Base-by-base conservation (phyloP, 2,888 invertebrate genomes). In the Caenorhabditis sinica region DNA sequence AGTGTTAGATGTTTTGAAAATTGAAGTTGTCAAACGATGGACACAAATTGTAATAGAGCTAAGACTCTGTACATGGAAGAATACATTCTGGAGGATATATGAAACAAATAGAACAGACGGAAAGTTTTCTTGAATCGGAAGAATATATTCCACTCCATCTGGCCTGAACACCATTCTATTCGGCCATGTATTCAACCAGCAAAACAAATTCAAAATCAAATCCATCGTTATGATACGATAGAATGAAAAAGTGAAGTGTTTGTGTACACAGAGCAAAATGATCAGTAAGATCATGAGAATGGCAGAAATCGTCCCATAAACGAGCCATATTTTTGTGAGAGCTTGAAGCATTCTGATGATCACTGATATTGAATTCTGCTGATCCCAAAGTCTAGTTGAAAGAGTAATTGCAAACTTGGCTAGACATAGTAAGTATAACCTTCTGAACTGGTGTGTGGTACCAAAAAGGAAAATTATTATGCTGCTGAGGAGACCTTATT, bases 181-280 rank as follows among this genome's bases (percentile, higher is more conserved):
- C 15, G 68, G 68, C 68, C 68, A 68, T 15, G 68, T 68, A 23
- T 51, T 68, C 17, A 68, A 17, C 68, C 68, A 68, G 51, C 68
- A 68, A 20, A 51, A 23, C 2, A 68, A 6, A 36, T 68, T 68
- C 1, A 68, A 30, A 51, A 68, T 13, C 15, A 68, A 13, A 51
- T 68, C 68, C 68, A 68, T 68, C 23, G 51, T 68, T 8, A 68
- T 51, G 4, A 68, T 36, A n/a, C 68, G 51, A 13, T 68, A 68
- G 36, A 68, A 68, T 9, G 68, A 68, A 36, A 53, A 68, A 33
- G 51, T 33, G 11, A 68, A 68, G 28, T 68, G 30, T 15, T 53
- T 68, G 36, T 36, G 17, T 20, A 0, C 20, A 20, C 36, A 53
- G 11, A 68, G 20, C 33, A 68, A 30, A 68, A 68, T 33, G 0